A percentile compares a stretch with the other conserved stretches of the same genome.
phyloP scores from a whole-genome alignment of 2,113 vertebrate genomes.

The Lamprologus tigripictilis region DNA sequence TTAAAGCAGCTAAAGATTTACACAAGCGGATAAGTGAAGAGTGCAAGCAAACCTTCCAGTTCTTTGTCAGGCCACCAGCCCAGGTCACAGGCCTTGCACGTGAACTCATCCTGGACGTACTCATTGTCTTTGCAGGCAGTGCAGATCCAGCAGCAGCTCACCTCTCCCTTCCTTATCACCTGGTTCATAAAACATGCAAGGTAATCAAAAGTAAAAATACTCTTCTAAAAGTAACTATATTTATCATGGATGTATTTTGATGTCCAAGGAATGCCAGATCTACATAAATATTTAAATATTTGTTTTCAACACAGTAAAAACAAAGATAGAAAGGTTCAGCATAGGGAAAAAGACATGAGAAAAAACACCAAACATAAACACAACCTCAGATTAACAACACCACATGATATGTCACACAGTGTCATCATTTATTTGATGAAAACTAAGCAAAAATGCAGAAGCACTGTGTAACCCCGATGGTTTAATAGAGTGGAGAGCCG shows the following conservation, averaged over 20 bases:
- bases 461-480: not conserved
- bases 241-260: not conserved
- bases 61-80: constrained; percentile 92
- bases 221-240: not conserved
- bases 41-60: constrained; percentile 78
- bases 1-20: not conserved
- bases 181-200: constrained; percentile 28
- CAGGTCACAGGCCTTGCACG: constrained; percentile 93
- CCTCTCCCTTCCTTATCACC: constrained; percentile 97
- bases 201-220: not conserved
- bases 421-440: not conserved
- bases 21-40: not conserved
- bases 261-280: not conserved
- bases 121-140: constrained; percentile 97
- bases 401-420: not conserved
- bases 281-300: not conserved
- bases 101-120: constrained; percentile 93
- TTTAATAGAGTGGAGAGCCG: not conserved
- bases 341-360: not conserved
- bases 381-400: not conserved
- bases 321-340: not conserved
- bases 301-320: not conserved
- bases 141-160: constrained; percentile 99
- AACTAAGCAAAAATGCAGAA: not conserved
- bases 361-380: not conserved